phyloP scores from a whole-genome alignment of 2,797 vertebrate genomes.

The Brachyrhaphis roseni region DNA sequence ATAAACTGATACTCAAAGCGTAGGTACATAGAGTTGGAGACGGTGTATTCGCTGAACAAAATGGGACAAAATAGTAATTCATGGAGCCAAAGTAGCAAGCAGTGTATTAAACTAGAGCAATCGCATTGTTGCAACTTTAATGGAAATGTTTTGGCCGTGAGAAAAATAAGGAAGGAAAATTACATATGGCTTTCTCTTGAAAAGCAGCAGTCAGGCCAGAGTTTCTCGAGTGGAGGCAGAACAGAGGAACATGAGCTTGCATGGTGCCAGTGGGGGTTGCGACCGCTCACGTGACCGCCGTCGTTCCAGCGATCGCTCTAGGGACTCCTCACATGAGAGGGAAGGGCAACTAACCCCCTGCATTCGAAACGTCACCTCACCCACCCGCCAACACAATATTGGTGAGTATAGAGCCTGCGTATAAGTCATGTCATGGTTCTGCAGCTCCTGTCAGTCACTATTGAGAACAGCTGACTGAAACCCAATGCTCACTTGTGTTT shows the following conservation, averaged over 20 bases:
- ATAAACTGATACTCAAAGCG: background rate
- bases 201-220: slow-evolving; percentile 84
- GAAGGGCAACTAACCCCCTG: slow-evolving; percentile 98
- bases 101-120: background rate
- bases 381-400: slow-evolving; percentile 92
- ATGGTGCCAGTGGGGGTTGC: slow-evolving; percentile 91
- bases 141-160: background rate
- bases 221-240: slow-evolving; percentile 84
- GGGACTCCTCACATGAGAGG: slow-evolving; percentile 97
- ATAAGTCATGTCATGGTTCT: slow-evolving; percentile 37
- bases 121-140: background rate
- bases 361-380: slow-evolving; percentile 97
- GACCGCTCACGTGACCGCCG: slow-evolving; percentile 95
- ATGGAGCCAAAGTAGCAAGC: background rate
- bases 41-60: background rate
- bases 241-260: slow-evolving; percentile 92
- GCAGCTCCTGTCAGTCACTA: slow-evolving; percentile 32
- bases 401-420: slow-evolving; percentile 79
- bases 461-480: slow-evolving; percentile 40
- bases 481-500: slow-evolving; percentile 22
- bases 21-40: background rate
- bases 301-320: slow-evolving; percentile 95
- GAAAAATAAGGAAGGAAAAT: slow-evolving; percentile 8
- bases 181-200: slow-evolving; percentile 37
- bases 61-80: background rate